Percentiles rank a stretch among this genome's conserved stretches.
Conservation (phyloP, 2,113 vertebrate species). For the Danionella cerebrum region DNA sequence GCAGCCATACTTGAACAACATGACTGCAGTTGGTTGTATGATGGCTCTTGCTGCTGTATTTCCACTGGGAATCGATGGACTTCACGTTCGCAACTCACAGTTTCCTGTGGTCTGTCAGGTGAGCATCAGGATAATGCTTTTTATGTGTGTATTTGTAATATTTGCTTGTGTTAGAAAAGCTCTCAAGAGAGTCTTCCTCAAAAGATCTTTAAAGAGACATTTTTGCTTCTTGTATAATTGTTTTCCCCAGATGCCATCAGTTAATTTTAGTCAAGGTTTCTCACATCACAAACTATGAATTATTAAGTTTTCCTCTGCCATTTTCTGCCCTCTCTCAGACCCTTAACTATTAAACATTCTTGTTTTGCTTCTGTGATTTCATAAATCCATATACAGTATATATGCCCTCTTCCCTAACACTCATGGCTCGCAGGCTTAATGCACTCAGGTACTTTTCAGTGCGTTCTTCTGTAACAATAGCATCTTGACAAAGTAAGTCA, state of each 20-base stretch:
- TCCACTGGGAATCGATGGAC: slow-evolving; percentile 81
- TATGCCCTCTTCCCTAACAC: not conserved
- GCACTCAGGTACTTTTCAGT: not conserved
- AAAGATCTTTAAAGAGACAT: not conserved
- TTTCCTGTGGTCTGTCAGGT: slow-evolving; percentile 91
- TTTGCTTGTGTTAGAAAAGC: not conserved
- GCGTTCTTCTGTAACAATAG: not conserved
- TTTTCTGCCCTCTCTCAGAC: not conserved
- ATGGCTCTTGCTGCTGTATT: slow-evolving; percentile 82
- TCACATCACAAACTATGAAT: not conserved
- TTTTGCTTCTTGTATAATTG: not conserved
- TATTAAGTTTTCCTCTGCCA: not conserved
- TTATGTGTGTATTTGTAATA: too few species aligned
- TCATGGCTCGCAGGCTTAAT: not conserved
- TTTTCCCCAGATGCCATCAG: not conserved
- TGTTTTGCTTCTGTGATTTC: not conserved
- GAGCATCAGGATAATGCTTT: slow-evolving; percentile 6
- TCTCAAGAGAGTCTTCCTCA: not conserved
- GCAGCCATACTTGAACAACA: slow-evolving; percentile 87
- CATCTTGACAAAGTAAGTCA: not conserved
- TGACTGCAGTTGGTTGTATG: slow-evolving; percentile 87
- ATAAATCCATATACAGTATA: not conserved
- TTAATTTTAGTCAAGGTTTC: not conserved
- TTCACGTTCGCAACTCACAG: slow-evolving; percentile 70
- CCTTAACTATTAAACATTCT: not conserved